phyloP scores from a whole-genome alignment of 2,113 vertebrate species.

The Plecotus auritus region DNA sequence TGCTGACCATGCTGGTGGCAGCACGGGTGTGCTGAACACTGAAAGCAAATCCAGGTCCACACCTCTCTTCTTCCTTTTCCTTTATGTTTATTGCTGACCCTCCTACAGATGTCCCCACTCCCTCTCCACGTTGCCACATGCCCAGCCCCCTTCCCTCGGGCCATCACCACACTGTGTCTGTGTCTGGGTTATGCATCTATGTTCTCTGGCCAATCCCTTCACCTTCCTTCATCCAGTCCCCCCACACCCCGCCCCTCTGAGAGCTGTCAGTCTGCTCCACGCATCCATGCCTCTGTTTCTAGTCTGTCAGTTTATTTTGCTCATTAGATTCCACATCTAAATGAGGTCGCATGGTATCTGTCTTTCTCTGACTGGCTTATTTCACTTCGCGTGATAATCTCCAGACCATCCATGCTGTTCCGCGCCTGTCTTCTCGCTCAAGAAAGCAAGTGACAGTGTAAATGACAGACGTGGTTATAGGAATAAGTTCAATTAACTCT shows the following conservation, averaged over 20 bases:
- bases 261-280: not conserved
- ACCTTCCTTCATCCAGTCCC: not conserved
- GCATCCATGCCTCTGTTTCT: not conserved
- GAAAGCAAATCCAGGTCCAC: not conserved
- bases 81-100: not conserved
- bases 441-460: not conserved
- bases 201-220: not conserved
- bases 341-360: not conserved
- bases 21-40: rapidly evolving
- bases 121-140: not conserved
- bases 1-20: rapidly evolving
- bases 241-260: not conserved
- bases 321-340: not conserved
- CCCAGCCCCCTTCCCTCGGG: too few species aligned
- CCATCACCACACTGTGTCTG: not conserved
- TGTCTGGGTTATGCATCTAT: not conserved
- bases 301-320: not conserved
- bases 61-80: not conserved
- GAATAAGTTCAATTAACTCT: not conserved
- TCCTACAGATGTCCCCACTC: not conserved
- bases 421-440: not conserved
- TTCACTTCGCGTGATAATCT: not conserved
- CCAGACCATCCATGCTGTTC: not conserved
- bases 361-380: not conserved
- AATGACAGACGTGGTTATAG: not conserved